Conservation (phyloP, 2,113 vertebrate genomes). For the Hiodon tergisus region DNA sequence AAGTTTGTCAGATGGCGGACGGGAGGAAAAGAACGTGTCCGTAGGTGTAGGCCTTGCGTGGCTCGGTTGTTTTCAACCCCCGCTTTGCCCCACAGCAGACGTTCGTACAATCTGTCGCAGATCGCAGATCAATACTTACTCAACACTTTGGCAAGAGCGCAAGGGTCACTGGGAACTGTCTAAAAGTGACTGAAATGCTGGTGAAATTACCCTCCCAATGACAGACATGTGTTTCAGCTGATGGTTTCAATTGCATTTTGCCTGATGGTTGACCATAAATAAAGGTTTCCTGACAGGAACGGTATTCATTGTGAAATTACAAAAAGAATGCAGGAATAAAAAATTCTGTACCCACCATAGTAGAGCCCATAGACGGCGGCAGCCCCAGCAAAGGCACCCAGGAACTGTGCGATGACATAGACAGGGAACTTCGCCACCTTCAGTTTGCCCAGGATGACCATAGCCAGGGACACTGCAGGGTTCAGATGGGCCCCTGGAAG, state of each 20-base stretch:
- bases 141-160: not conserved
- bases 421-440: constrained; percentile 82
- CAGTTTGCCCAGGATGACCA: constrained; percentile 83
- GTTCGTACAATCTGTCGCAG: not conserved
- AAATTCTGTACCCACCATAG: constrained; percentile 68
- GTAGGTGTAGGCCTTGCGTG: too few relatives aligned
- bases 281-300: too few relatives aligned
- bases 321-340: too few relatives aligned
- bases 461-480: constrained; percentile 88
- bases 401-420: constrained; percentile 82
- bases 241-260: too few relatives aligned
- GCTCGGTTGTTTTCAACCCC: too few relatives aligned
- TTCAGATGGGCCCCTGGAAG: constrained; percentile 87
- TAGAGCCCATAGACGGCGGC: constrained; percentile 87
- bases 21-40: not conserved
- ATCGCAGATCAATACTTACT: not conserved
- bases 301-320: too few relatives aligned
- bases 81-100: not conserved
- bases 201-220: not conserved
- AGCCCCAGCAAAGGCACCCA: constrained; percentile 85
- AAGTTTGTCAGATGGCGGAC: not conserved
- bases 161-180: not conserved
- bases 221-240: not conserved
- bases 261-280: too few relatives aligned
- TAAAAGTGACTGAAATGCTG: not conserved